Evolutionary conservation across 2,797 vertebrate genomes (phyloP), one percentile per base, ranked within the genome.

Genomic region (Monodelphis domestica): DNA sequence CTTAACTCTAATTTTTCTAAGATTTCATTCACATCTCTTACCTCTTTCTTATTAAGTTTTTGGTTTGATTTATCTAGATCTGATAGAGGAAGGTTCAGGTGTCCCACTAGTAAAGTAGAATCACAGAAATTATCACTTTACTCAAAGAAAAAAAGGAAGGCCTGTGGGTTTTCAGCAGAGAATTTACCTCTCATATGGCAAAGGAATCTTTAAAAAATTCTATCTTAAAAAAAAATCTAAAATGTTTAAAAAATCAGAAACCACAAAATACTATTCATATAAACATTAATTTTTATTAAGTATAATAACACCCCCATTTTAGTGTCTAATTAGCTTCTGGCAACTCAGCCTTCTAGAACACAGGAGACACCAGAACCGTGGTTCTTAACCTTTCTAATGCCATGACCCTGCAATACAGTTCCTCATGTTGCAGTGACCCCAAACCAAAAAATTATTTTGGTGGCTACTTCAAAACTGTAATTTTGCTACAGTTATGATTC

Each of bases 221-320:
- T 90, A 30, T 90, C 24, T n/a, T 56, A 17, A 26, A n/a, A 51
- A 92, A 33, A 45, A n/a, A 63, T 52, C 24, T n/a, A n/a, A n/a
- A n/a, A n/a, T n/a, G 29, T 53, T 63, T 26, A 63, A 55, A 57
- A 88, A 57, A 50, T 53, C 57, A 59, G 26, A 88, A 12, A 87
- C 78, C 78, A 50, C 38, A 38, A 51, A 91, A 38, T 12, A 30
- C 57, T 29, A 53, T 45, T 51, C 45, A 53, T 11, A 91, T 70
- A 78, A 50, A 78, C 56, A 90, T n/a, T n/a, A 88, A n/a, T 92
- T 84, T 84, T 84, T 59, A 57, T 93, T 89, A 90, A 90, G 4
- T 28, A 50, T 50, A 12, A 0, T 53, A 88, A 24, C 33, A 7
- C 51, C 54, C 56, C 55, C 88, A 50, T n/a, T 5, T 14, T 54